Percentiles rank a stretch among this genome's conserved stretches.
phyloP scores from a whole-genome alignment of 2,797 vertebrate species.

The Hyperoplus lanceolatus region DNA sequence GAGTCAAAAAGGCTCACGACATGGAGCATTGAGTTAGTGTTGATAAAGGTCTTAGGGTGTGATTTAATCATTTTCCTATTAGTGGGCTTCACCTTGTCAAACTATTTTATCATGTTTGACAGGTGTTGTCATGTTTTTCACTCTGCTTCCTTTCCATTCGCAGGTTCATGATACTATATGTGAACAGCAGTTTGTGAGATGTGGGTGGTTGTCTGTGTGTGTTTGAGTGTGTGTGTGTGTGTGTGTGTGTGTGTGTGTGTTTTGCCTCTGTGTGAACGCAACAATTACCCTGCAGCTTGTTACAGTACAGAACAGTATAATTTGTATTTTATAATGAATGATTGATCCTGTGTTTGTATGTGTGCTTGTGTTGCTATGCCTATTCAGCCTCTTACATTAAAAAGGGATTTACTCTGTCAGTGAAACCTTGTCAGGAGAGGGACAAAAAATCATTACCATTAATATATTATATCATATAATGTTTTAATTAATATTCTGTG shows the following conservation, averaged over 20 bases:
- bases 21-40: neutral
- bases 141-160: neutral
- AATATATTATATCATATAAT: no score
- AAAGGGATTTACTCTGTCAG: neutral
- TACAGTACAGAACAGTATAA: neutral
- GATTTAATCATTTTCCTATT: constrained; percentile 11
- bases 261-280: no score
- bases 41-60: neutral
- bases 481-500: no score
- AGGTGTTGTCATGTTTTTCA: constrained; percentile 9
- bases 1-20: neutral
- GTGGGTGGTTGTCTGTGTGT: neutral
- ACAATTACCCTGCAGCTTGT: neutral
- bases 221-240: neutral
- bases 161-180: neutral
- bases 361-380: neutral
- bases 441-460: no score
- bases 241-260: no score
- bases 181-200: neutral
- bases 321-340: neutral
- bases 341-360: neutral
- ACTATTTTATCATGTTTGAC: constrained; percentile 4
- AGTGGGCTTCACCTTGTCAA: neutral
- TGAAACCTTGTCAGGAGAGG: neutral
- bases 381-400: neutral